Conservation (phyloP, 2,888 invertebrate species). For the Lasius platythorax region DNA sequence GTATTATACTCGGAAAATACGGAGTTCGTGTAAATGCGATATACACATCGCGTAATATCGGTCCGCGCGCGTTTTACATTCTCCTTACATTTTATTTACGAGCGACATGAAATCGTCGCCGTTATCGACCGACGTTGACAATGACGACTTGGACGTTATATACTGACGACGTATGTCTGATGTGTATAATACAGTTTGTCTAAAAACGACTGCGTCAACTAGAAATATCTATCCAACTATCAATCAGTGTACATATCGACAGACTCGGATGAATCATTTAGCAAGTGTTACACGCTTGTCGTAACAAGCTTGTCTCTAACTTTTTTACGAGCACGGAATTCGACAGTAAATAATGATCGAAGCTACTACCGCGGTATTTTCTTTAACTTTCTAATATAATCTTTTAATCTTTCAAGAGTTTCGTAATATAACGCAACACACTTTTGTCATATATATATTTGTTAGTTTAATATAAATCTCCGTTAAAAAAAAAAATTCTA, state of each 20-base stretch:
- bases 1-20: conserved; percentile 42
- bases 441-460: neutral
- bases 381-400: neutral
- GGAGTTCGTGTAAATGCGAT: conserved; percentile 55
- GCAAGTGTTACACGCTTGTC: conserved; percentile 6
- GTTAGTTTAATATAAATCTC: neutral
- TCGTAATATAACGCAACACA: neutral
- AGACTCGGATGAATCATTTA: conserved; percentile 32
- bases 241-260: conserved; percentile 34
- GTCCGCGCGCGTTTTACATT: conserved; percentile 42
- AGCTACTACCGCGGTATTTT: neutral
- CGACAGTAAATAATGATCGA: conserved; percentile 1
- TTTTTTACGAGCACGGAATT: conserved; percentile 29
- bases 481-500: neutral
- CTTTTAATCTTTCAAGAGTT: neutral
- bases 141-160: neutral
- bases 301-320: conserved; percentile 13
- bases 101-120: conserved; percentile 32
- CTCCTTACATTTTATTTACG: conserved; percentile 53
- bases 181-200: conserved; percentile 35
- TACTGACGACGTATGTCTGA: conserved; percentile 25
- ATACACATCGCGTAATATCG: conserved; percentile 58
- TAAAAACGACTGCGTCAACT: conserved; percentile 32
- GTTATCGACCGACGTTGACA: conserved; percentile 47
- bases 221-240: conserved; percentile 39